Conservation (phyloP, 2,113 vertebrate genomes). For the Amphilophus citrinellus region DNA sequence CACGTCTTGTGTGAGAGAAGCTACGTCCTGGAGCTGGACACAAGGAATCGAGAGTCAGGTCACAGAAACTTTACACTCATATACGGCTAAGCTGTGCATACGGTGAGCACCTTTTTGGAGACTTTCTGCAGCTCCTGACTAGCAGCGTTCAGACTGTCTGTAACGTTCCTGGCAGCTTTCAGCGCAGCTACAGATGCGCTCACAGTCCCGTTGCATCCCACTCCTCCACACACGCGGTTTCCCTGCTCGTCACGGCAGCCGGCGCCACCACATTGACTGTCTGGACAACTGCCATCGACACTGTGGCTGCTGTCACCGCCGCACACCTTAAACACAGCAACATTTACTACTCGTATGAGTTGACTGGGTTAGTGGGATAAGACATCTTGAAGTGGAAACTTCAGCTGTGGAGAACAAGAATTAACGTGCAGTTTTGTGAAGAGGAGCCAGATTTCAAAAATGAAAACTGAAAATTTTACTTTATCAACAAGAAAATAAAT, state of each 20-base stretch:
- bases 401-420: background rate
- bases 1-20: conserved; percentile 78
- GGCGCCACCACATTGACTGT: conserved; percentile 83
- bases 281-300: conserved; percentile 74
- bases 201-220: conserved; percentile 81
- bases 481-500: background rate
- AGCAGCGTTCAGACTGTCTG: conserved; percentile 69
- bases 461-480: background rate
- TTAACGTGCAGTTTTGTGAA: background rate
- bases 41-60: background rate
- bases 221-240: conserved; percentile 78
- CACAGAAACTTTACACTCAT: background rate
- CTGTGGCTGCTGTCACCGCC: conserved; percentile 69
- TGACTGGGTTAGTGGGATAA: background rate
- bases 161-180: conserved; percentile 62
- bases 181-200: conserved; percentile 76
- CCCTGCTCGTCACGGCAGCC: conserved; percentile 80
- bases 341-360: background rate
- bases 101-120: conserved; percentile 79
- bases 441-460: background rate
- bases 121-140: conserved; percentile 75
- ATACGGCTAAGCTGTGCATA: no score
- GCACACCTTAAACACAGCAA: conserved; percentile 73
- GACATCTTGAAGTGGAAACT: background rate
- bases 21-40: conserved; percentile 82